Base-by-base conservation (phyloP, 2,113 vertebrate species). In the Cathartes aura region DNA sequence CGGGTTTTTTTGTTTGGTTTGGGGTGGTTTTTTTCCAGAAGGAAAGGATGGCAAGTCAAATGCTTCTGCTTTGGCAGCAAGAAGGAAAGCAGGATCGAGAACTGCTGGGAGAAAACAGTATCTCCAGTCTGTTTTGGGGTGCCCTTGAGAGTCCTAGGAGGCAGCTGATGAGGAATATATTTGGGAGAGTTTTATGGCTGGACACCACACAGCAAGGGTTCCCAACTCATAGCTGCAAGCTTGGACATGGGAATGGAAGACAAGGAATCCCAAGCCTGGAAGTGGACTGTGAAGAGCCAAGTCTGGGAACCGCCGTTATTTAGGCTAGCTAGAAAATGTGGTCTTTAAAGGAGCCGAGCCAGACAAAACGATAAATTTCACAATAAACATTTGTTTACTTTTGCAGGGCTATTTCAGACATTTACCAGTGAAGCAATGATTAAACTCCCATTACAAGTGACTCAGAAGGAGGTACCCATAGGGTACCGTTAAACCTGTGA, bases 141-240 rank as follows among this genome's bases (percentile, higher is more conserved):
- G 19, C 36, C 13, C 36, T 59, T 38, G 27, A 32, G 24, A 42
- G 36, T 38, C 27, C 32, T 50, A 12, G n/a, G 18, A 56, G 22
- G 8, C 30, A 40, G 62, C 22, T 10, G 11, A 24, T 1, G 1
- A 32, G 42, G 26, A 56, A 22, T 17, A 0, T 11, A 6, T 48
- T 60, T 62, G 47, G 32, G 24, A 62, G 29, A 53, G 24, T 1
- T 62, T 87, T 70, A 70, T 5, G 12, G 48, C 7, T 23, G 42
- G 47, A 50, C 32, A 42, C 1, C 2, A 27, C 36, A 43, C 14
- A 38, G 23, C 14, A 7, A 36, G 6, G 4, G 24, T 32, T 32
- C 30, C 47, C 53, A 36, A 13, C 47, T 36, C 53, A 21, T 1
- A 40, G 40, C 29, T 32, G 40, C 30, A 27, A n/a, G 18, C n/a